phyloP scores from a whole-genome alignment of 2,888 invertebrate species.

The Adelognathus sp. region DNA sequence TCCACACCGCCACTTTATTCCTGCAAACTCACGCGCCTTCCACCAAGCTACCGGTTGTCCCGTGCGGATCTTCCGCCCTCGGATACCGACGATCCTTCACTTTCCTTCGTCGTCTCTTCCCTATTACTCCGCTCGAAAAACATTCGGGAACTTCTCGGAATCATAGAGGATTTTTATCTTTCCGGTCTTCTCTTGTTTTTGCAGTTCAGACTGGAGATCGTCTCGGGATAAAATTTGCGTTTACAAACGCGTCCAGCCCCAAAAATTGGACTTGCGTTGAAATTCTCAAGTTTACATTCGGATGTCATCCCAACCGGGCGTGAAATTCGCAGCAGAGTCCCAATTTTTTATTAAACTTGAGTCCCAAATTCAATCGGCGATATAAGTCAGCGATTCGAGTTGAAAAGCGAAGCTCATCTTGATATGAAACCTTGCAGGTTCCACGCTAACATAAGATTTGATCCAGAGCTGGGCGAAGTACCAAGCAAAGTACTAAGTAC shows the following conservation, averaged over 20 bases:
- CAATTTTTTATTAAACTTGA: neutral
- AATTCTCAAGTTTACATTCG: neutral
- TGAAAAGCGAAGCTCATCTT: neutral
- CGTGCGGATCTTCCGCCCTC: conserved; percentile 14
- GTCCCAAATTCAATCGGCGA: neutral
- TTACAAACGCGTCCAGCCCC: neutral
- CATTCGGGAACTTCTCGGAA: neutral
- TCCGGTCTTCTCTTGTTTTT: neutral
- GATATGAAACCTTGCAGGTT: too few relatives aligned
- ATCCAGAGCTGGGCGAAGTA: too few relatives aligned
- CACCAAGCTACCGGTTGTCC: conserved; percentile 27
- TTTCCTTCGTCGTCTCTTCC: neutral
- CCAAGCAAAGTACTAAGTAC: too few relatives aligned
- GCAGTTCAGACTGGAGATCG: too few relatives aligned
- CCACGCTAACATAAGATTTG: too few relatives aligned
- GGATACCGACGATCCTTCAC: conserved; percentile 8
- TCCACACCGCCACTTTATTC: conserved; percentile 28
- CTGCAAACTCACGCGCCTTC: conserved; percentile 26
- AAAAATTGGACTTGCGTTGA: too few relatives aligned
- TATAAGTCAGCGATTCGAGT: neutral
- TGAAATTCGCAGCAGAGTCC: too few relatives aligned
- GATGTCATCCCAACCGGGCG: too few relatives aligned
- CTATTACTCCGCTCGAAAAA: neutral
- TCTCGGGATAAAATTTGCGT: too few relatives aligned
- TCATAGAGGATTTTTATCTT: neutral